These are phyloP conservation scores for Manduca sexta DNA, from an alignment of 1,140 invertebrate species.

Conservation along the genomic window DNA sequence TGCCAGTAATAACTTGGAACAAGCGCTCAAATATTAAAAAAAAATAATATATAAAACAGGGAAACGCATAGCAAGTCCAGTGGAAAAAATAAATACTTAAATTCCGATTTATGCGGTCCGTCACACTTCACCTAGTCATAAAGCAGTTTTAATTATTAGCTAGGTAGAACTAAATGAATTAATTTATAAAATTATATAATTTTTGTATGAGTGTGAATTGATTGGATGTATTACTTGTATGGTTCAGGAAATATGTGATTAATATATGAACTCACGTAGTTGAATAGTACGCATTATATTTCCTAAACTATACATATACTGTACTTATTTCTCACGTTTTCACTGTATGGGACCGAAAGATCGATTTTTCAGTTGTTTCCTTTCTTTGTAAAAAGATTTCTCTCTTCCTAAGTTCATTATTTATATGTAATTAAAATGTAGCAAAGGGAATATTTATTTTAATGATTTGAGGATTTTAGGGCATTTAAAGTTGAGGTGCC, in stretches of 20 bases:
- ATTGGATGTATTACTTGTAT: too few species aligned
- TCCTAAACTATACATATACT: too few species aligned
- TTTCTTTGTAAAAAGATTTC: conserved; percentile 56
- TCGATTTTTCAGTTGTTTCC: background rate
- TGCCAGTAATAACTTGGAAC: conserved; percentile 9
- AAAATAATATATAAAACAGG: too few species aligned
- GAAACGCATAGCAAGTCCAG: conserved; percentile 13
- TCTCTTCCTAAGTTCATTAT: conserved; percentile 52
- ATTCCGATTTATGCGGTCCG: conserved; percentile 27
- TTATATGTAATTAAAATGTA: conserved; percentile 61
- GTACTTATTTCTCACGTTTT: too few species aligned
- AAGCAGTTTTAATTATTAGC: conserved; percentile 56
- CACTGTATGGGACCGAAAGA: conserved; percentile 37
- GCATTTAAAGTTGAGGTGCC: conserved; percentile 39
- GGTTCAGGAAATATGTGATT: background rate
- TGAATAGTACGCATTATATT: too few species aligned
- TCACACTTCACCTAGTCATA: conserved; percentile 63
- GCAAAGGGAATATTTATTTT: conserved; percentile 65
- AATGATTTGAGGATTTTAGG: conserved; percentile 30
- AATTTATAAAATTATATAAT: conserved; percentile 41
- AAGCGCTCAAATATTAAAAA: background rate
- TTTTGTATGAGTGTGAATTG: conserved; percentile 40
- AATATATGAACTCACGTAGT: too few species aligned
- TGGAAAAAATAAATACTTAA: conserved; percentile 2
- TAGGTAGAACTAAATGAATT: conserved; percentile 55